Base-by-base conservation (phyloP, 1,140 invertebrate species). In the Zaprionus camerounensis region DNA sequence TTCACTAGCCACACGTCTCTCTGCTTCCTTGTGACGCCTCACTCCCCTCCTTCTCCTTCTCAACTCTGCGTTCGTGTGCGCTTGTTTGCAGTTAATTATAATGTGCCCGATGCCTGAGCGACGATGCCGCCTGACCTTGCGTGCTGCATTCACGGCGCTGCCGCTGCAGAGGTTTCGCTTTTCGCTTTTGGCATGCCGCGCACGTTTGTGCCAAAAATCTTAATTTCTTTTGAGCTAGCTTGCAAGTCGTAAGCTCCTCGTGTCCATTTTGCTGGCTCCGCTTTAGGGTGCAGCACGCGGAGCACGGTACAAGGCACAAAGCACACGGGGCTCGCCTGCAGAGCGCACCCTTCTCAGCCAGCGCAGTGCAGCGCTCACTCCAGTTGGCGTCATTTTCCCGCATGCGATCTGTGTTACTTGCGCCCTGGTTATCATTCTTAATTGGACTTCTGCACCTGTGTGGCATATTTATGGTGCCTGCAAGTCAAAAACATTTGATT, bases 151-250 rank as follows among this genome's bases (percentile, higher is more conserved):
- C 56, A 67, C 78, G 65, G 64, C 69, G 76, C 73, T 72, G 80
- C 77, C 69, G 80, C 73, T 72, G 80, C 77, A 57, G 62, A 46
- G 56, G 73, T 51, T 51, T 51, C 11, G 20, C 46, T 51, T 24
- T 71, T 67, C 66, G 56, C 57, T 79, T 44, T 87, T 76, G 58
- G 71, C 71, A 84, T 88, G 81, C 78, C 71, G 66, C 75, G 73
- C 84, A 87, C 84, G 84, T 88, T 76, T 88, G 74, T 81, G 78
- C 84, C 85, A 87, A 90, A 87, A 87, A 87, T 87, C 84, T 88
- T 87, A 83, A 83, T 88, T 83, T 88, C 81, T 88, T 78, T 88
- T 77, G 66, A 66, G 15, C 58, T 65, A 41, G 66, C 67, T 53
- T 44, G 15, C 63, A 69, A 62, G 66, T 63, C 64, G 70, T 51